These are phyloP conservation scores for rabbit (Oryctolagus cuniculus) DNA, from an alignment of 2,113 vertebrate genomes.

Conservation along the genomic window mOryCun1.1 NC_091434.1:160025501-160026000, in stretches of 20 bases:
- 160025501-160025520: background rate
- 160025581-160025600: background rate
- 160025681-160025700: background rate
- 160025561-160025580: constrained; percentile 47
- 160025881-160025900: background rate
- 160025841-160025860: background rate
- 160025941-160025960: constrained; percentile 39
- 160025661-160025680: background rate
- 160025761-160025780: background rate
- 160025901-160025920: background rate
- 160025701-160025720: background rate
- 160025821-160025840: background rate
- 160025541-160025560: background rate
- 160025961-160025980: constrained; percentile 62
- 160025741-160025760: background rate
- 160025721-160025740: background rate
- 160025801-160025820: background rate
- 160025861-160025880: background rate
- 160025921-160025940: constrained; percentile 57
- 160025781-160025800: background rate
- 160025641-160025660: constrained; percentile 12
- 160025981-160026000: background rate
- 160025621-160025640: constrained; percentile 21
- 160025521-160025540: background rate
- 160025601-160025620: constrained; percentile 21